A percentile compares a stretch with the other conserved stretches of the same genome.
These are phyloP conservation scores for Hirundo rustica DNA, from an alignment of 2,797 vertebrate genomes.

Conservation along the genomic window DNA sequence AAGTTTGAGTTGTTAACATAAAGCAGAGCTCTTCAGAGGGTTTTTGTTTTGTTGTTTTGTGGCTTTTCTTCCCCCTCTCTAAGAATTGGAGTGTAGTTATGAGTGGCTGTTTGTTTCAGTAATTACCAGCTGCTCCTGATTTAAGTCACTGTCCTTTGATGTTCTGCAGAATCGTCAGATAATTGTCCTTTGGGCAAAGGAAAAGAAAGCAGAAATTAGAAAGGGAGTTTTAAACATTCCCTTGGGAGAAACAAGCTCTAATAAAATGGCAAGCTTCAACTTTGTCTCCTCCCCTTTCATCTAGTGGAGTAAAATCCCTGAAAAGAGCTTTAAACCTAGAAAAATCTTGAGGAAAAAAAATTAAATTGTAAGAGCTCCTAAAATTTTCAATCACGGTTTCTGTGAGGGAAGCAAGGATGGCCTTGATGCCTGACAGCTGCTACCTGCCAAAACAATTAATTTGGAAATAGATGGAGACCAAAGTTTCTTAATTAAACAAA, in stretches of 20 bases:
- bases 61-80: not conserved
- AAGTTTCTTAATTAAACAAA: conserved; percentile 16
- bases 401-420: not conserved
- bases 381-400: not conserved
- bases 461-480: not conserved
- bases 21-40: conserved; percentile 13
- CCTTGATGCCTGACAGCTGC: not conserved
- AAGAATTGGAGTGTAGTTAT: not conserved
- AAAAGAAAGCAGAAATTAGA: conserved; percentile 42
- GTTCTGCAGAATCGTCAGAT: conserved; percentile 33
- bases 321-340: not conserved
- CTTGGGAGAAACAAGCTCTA: conserved; percentile 1
- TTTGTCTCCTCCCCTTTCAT: not conserved
- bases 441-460: not conserved
- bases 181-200: conserved; percentile 35
- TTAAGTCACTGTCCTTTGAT: conserved; percentile 49
- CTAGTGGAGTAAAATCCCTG: not conserved
- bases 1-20: not conserved
- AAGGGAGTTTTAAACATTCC: conserved; percentile 4
- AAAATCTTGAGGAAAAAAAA: not conserved
- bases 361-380: not conserved
- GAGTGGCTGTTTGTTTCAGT: conserved; percentile 37
- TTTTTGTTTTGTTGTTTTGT: not conserved
- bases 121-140: conserved; percentile 46
- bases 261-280: not conserved